Percentiles rank a stretch among this genome's conserved stretches.
Evolutionary conservation across 2,113 vertebrate genomes (phyloP).

Genomic region (Pluvialis apricaria): DNA sequence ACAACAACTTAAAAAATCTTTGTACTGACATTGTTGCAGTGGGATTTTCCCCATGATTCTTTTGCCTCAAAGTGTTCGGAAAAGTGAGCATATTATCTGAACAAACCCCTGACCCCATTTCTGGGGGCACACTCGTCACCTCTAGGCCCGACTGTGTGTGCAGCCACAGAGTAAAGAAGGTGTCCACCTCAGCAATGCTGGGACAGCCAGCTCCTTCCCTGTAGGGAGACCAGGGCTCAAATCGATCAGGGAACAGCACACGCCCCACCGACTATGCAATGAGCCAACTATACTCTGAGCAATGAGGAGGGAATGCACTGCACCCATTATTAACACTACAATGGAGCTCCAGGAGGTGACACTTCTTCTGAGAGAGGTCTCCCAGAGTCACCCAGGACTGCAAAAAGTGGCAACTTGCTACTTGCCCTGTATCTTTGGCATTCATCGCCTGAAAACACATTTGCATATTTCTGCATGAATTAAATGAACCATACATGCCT

Average conservation of each 20-base stretch:
- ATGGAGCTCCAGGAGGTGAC: accelerated
- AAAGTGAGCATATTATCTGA: neutral
- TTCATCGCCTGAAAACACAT: neutral
- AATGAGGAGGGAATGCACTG: too few relatives aligned
- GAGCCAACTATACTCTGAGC: neutral
- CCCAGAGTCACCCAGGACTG: neutral
- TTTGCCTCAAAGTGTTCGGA: neutral
- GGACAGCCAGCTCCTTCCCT: neutral
- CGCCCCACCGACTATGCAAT: accelerated
- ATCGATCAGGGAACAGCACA: neutral
- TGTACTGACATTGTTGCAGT: neutral
- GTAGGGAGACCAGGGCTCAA: accelerated
- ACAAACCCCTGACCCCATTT: neutral
- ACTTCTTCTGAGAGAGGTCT: neutral
- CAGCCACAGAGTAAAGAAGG: neutral
- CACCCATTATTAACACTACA: neutral
- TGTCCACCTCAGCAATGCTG: neutral
- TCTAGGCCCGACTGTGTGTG: neutral
- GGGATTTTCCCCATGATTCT: neutral
- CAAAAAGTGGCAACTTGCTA: neutral
- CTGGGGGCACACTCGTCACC: neutral
- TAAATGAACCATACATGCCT: neutral
- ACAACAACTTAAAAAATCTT: too few relatives aligned
- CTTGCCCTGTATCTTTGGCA: neutral
- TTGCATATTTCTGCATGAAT: neutral